phyloP scores from a whole-genome alignment of 2,888 invertebrate species.

The Agrilus mali region DNA sequence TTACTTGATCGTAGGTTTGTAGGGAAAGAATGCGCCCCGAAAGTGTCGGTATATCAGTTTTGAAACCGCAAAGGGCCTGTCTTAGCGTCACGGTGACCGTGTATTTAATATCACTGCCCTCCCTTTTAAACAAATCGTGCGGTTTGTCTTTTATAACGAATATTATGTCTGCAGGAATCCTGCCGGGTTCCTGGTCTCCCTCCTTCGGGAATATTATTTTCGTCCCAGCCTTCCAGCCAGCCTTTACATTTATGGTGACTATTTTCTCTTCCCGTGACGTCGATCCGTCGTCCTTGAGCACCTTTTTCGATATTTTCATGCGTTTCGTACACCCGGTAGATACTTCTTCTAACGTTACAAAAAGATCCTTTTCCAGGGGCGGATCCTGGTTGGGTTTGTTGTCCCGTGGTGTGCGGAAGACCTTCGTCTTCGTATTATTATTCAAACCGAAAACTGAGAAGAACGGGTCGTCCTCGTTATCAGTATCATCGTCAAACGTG shows the following conservation, averaged over 20 bases:
- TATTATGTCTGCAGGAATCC: constrained; percentile 87
- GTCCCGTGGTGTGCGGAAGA: constrained; percentile 33
- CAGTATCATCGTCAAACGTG: constrained; percentile 54
- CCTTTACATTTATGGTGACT: constrained; percentile 80
- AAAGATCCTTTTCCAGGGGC: constrained; percentile 79
- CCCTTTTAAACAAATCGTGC: constrained; percentile 72
- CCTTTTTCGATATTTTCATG: constrained; percentile 90
- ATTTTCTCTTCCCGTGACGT: constrained; percentile 82
- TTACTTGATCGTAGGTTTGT: constrained; percentile 60
- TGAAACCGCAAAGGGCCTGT: constrained; percentile 79
- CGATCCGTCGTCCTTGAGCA: constrained; percentile 64
- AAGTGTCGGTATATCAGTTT: constrained; percentile 74
- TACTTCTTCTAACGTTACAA: constrained; percentile 83
- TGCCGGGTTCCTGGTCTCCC: constrained; percentile 81
- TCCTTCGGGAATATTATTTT: constrained; percentile 94
- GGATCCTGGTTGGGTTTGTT: constrained; percentile 61
- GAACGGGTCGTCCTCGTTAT: constrained; percentile 49
- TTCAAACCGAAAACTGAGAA: constrained; percentile 36
- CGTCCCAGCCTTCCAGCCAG: constrained; percentile 95
- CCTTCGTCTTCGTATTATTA: constrained; percentile 20
- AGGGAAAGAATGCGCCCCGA: constrained; percentile 62
- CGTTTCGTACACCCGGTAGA: constrained; percentile 81
- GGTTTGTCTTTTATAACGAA: constrained; percentile 91
- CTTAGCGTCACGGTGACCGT: constrained; percentile 70
- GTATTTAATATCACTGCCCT: constrained; percentile 82